A percentile compares a stretch with the other conserved stretches of the same genome.
These are phyloP conservation scores for Novumbra hubbsi DNA, from an alignment of 2,797 vertebrate genomes.

Conservation along the genomic window DNA sequence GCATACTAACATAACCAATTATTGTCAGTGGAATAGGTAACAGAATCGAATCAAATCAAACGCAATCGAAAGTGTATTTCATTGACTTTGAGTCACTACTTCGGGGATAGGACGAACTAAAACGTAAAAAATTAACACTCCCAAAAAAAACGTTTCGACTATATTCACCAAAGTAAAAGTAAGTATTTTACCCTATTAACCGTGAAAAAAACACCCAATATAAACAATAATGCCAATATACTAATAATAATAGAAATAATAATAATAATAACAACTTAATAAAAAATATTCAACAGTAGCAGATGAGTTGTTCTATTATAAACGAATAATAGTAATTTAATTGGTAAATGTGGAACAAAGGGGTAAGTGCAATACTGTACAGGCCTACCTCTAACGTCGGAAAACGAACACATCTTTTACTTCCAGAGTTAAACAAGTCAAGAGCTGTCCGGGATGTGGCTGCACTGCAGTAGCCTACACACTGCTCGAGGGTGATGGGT, in stretches of 20 bases:
- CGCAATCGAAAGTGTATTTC: background rate
- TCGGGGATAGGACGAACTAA: background rate
- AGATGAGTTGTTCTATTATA: background rate
- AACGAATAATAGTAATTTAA: background rate
- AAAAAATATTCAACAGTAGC: background rate
- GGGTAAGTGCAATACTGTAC: background rate
- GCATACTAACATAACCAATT: background rate
- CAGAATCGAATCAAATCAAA: no score
- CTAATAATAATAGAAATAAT: background rate
- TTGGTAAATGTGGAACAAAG: background rate
- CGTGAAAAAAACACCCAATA: background rate
- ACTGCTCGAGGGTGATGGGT: background rate
- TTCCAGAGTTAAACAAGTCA: background rate
- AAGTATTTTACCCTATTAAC: background rate
- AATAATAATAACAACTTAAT: background rate
- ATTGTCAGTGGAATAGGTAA: background rate
- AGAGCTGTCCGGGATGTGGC: background rate
- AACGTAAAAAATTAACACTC: background rate
- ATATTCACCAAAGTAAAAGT: background rate
- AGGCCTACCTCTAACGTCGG: background rate
- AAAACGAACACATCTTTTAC: background rate
- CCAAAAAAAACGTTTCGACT: background rate
- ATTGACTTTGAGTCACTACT: background rate
- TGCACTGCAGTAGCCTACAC: background rate
- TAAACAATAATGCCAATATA: background rate